Evolutionary conservation across 2,888 invertebrate species (phyloP).

Genomic region (Apamea monoglypha): DNA sequence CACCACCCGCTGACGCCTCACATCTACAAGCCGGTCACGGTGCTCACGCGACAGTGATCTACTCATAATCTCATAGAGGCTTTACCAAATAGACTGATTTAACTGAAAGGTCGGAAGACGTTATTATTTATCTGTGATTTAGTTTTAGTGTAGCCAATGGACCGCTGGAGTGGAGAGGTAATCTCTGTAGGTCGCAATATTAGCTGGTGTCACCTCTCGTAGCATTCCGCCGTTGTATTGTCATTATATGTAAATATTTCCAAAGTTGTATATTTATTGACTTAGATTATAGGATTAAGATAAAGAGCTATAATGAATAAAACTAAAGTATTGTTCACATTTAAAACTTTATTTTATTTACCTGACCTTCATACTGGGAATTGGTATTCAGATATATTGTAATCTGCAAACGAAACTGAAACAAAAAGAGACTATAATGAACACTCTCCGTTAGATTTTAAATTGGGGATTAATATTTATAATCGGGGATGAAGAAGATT

Average conservation of each 20-base stretch:
- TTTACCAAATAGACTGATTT: constrained; percentile 68
- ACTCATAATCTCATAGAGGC: constrained; percentile 66
- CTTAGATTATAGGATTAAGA: constrained; percentile 78
- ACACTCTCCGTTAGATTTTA: constrained; percentile 23
- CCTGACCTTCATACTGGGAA: constrained; percentile 59
- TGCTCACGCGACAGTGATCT: constrained; percentile 89
- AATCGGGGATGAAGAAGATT: constrained; percentile 42
- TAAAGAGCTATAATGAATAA: constrained; percentile 81
- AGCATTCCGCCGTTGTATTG: constrained; percentile 81
- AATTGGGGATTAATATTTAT: constrained; percentile 33
- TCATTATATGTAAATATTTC: constrained; percentile 84
- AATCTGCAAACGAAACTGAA: constrained; percentile 14
- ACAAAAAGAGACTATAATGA: constrained; percentile 20
- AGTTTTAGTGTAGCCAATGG: constrained; percentile 80
- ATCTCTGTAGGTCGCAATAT: constrained; percentile 78
- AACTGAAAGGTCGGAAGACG: constrained; percentile 67
- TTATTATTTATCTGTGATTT: constrained; percentile 86
- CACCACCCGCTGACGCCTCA: constrained; percentile 86
- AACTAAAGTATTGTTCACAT: constrained; percentile 83
- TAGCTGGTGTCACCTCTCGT: constrained; percentile 65
- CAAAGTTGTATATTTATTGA: constrained; percentile 88
- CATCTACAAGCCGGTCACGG: constrained; percentile 90
- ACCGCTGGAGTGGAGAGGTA: constrained; percentile 78
- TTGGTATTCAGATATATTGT: constrained; percentile 8
- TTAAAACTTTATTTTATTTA: constrained; percentile 73